Conservation (phyloP, 2,113 vertebrate genomes). For the Microcebus tavaratra region DNA sequence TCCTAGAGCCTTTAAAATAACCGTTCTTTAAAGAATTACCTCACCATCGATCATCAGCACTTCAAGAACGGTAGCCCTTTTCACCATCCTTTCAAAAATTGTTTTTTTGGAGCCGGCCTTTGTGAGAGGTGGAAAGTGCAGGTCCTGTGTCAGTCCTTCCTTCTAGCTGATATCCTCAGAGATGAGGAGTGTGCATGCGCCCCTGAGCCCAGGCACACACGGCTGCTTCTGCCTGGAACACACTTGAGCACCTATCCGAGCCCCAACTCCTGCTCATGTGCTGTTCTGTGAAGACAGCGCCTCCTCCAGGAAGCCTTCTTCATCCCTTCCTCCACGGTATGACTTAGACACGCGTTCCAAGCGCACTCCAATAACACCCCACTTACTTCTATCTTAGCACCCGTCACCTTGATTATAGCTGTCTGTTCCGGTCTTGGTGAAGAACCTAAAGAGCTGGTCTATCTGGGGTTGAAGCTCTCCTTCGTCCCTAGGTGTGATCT, state of each 20-base stretch:
- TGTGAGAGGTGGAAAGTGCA: too few species aligned
- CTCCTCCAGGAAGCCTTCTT: not conserved
- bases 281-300: not conserved
- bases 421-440: not conserved
- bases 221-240: not conserved
- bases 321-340: not conserved
- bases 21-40: too few species aligned
- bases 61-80: too few species aligned
- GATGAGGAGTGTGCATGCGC: too few species aligned
- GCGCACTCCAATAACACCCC: too few species aligned
- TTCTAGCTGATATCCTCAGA: too few species aligned
- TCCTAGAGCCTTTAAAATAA: too few species aligned
- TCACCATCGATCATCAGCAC: too few species aligned
- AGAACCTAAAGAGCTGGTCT: not conserved
- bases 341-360: not conserved
- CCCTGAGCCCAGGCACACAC: not conserved
- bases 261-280: not conserved
- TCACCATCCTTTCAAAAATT: too few species aligned
- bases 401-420: not conserved
- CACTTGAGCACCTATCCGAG: accelerated
- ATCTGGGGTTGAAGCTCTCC: not conserved
- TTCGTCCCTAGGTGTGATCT: not conserved
- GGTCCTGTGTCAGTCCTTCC: too few species aligned
- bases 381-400: not conserved
- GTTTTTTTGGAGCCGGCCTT: too few species aligned